Evolutionary conservation across 2,113 vertebrate species (phyloP).

Genomic region (Hoplias malabaricus): DNA sequence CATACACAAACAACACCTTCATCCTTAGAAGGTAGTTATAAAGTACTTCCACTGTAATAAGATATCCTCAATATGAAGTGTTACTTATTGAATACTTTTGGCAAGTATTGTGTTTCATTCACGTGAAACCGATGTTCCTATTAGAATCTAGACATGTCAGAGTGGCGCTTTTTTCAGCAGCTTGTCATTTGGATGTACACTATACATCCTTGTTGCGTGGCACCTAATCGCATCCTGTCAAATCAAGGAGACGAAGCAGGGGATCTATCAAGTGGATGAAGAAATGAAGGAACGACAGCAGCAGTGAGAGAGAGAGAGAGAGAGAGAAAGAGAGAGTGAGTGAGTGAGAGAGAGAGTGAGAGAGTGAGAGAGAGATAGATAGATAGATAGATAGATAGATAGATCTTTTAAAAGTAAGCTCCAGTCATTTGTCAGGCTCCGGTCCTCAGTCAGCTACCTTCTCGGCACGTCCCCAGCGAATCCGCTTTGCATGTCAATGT

Average conservation of each 20-base stretch:
- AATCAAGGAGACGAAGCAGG: conserved; percentile 17
- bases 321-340: not conserved
- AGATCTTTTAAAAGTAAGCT: conserved; percentile 29
- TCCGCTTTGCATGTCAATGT: conserved; percentile 45
- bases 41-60: too few species aligned
- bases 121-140: too few species aligned
- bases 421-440: conserved; percentile 39
- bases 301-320: not conserved
- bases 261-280: conserved; percentile 17
- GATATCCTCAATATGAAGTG: too few species aligned
- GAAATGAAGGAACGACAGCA: not conserved
- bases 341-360: conserved; percentile 5
- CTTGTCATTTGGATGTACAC: not conserved
- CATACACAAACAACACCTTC: too few species aligned
- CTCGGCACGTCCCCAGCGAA: conserved; percentile 35
- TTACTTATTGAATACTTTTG: too few species aligned
- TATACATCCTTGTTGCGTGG: not conserved
- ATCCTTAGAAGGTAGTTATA: too few species aligned
- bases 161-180: not conserved
- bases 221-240: conserved; percentile 10
- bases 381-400: conserved; percentile 7
- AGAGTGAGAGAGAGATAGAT: not conserved
- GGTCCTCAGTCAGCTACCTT: conserved; percentile 55
- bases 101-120: too few species aligned
- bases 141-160: too few species aligned